phyloP scores from a whole-genome alignment of 2,888 invertebrate genomes.

The Diaphora mendica region DNA sequence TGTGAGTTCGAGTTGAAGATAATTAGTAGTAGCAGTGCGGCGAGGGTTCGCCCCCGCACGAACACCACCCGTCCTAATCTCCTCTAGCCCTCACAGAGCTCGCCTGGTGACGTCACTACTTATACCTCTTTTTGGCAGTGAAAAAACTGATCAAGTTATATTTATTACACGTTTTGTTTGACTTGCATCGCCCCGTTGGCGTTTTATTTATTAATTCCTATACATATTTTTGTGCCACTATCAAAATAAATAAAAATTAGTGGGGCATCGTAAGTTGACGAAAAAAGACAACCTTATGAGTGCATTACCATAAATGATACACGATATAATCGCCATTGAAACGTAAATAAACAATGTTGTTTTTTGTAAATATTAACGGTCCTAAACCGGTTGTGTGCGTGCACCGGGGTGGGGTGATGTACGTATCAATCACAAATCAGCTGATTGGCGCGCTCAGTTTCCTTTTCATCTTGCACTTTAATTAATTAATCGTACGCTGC shows the following conservation, averaged over 20 bases:
- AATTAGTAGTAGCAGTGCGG: constrained; percentile 59
- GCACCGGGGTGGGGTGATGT: constrained; percentile 61
- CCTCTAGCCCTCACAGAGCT: constrained; percentile 73
- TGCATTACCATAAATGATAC: constrained; percentile 58
- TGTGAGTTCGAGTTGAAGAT: constrained; percentile 52
- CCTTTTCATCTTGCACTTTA: constrained; percentile 80
- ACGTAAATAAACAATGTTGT: constrained; percentile 64
- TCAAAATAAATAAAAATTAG: neutral
- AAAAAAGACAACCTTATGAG: constrained; percentile 11
- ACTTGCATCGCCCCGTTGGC: constrained; percentile 8
- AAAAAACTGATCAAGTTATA: constrained; percentile 76
- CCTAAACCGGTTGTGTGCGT: constrained; percentile 73
- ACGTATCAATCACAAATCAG: constrained; percentile 80
- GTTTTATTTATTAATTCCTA: neutral
- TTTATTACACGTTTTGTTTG: constrained; percentile 63
- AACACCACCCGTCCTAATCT: constrained; percentile 74
- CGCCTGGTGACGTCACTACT: constrained; percentile 81
- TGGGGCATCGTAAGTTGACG: neutral
- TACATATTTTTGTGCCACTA: neutral
- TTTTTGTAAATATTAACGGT: constrained; percentile 63
- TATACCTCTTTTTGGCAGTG: constrained; percentile 77
- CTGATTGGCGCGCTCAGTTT: constrained; percentile 76
- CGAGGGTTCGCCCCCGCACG: constrained; percentile 66
- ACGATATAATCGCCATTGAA: constrained; percentile 58
- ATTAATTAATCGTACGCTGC: constrained; percentile 80